phyloP scores from a whole-genome alignment of 2,888 invertebrate species.

The Caenorhabditis sinica region DNA sequence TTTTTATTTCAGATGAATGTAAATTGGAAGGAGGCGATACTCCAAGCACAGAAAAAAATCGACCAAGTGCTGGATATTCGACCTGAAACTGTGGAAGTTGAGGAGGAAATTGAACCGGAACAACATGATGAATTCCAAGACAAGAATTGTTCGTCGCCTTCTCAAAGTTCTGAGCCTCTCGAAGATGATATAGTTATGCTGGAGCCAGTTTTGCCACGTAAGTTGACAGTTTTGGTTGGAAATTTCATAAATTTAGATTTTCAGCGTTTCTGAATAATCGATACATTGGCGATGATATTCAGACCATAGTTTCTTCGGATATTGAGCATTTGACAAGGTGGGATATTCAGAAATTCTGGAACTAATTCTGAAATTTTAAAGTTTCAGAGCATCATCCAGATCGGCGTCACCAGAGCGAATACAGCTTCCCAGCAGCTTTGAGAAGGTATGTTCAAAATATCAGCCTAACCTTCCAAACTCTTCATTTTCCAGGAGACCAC shows the following conservation, averaged over 20 bases:
- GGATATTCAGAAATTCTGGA: background rate
- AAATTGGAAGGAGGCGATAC: constrained; percentile 65
- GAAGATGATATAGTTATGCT: constrained; percentile 30
- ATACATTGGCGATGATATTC: constrained; percentile 55
- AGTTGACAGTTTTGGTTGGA: background rate
- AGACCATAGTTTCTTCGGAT: constrained; percentile 55
- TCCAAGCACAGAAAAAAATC: constrained; percentile 72
- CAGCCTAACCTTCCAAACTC: background rate
- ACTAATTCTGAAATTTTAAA: background rate
- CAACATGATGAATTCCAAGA: background rate
- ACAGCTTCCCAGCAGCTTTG: constrained; percentile 1
- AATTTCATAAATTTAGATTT: background rate
- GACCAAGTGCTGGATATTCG: constrained; percentile 71
- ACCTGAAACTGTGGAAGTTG: constrained; percentile 43
- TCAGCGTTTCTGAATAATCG: constrained; percentile 37
- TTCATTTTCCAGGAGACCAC: background rate
- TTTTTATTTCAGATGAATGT: constrained; percentile 28
- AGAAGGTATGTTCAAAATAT: constrained; percentile 13
- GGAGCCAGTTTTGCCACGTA: constrained; percentile 51
- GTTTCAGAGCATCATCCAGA: constrained; percentile 17
- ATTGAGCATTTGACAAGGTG: constrained; percentile 43
- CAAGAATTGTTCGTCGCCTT: constrained; percentile 22
- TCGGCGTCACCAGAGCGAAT: constrained; percentile 3
- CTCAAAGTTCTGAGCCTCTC: constrained; percentile 13
- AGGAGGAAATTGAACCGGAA: constrained; percentile 4